A percentile compares a stretch with the other conserved stretches of the same genome.
These are phyloP conservation scores for Platorchestia sp. DNA, from an alignment of 1,140 invertebrate genomes.

Conservation along the genomic window DNA sequence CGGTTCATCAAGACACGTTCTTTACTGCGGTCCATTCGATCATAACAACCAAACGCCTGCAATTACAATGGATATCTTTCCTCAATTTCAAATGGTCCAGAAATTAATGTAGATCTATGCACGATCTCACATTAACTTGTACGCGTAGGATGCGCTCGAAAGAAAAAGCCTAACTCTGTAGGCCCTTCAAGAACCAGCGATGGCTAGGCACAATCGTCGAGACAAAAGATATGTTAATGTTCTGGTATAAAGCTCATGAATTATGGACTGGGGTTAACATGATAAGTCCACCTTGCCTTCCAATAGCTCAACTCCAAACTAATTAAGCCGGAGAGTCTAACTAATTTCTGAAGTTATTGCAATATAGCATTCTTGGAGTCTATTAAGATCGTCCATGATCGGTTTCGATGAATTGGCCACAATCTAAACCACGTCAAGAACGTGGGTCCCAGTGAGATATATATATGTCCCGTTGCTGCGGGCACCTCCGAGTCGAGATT, in stretches of 20 bases:
- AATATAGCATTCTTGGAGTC: conserved; percentile 2
- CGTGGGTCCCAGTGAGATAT: background rate
- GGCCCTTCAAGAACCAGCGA: background rate
- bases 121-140: background rate
- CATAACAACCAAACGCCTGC: background rate
- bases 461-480: background rate
- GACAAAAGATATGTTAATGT: conserved; percentile 48
- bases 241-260: conserved; percentile 17
- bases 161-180: background rate
- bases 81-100: background rate
- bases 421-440: conserved; percentile 25
- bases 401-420: conserved; percentile 34
- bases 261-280: background rate
- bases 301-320: conserved; percentile 18
- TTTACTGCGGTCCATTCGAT: too few species aligned
- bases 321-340: background rate
- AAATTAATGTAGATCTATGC: background rate
- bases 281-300: conserved; percentile 7
- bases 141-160: too few species aligned
- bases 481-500: background rate
- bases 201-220: background rate
- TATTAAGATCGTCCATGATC: conserved; percentile 13
- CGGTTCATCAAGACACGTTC: too few species aligned
- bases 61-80: background rate
- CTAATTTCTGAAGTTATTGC: conserved; percentile 2